Evolutionary conservation across 2,113 vertebrate species (phyloP).

Genomic region (Myodes glareolus): DNA sequence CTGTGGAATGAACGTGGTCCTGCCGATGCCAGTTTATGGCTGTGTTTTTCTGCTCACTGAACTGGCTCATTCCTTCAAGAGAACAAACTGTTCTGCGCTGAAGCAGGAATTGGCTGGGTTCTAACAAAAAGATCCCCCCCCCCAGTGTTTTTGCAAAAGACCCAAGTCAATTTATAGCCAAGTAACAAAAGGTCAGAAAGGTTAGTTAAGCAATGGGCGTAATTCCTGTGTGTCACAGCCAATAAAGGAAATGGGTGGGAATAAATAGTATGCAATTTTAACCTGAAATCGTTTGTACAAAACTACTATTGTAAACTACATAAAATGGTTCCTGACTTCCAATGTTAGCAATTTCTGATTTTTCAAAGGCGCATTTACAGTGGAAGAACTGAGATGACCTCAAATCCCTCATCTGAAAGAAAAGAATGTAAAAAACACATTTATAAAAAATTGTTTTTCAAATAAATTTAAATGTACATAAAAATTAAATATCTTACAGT

Average conservation of each 20-base stretch:
- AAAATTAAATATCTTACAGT: constrained; percentile 60
- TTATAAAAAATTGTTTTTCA: constrained; percentile 56
- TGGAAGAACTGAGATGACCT: constrained; percentile 69
- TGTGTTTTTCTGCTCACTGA: constrained; percentile 90
- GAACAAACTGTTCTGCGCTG: constrained; percentile 90
- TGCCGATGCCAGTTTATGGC: constrained; percentile 84
- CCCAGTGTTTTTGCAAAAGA: constrained; percentile 89
- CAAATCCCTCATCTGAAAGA: constrained; percentile 44
- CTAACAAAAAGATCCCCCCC: constrained; percentile 88
- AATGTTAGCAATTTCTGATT: constrained; percentile 66
- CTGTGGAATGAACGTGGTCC: constrained; percentile 60
- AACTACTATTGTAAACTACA: constrained; percentile 79
- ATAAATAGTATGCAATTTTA: constrained; percentile 81
- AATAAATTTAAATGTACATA: constrained; percentile 64
- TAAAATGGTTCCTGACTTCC: constrained; percentile 71
- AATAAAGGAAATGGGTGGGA: constrained; percentile 88
- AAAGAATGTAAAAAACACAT: constrained; percentile 62
- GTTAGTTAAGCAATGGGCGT: constrained; percentile 87
- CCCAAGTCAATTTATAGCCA: constrained; percentile 89
- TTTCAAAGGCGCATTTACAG: constrained; percentile 56
- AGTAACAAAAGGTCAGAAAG: constrained; percentile 91
- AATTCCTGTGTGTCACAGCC: constrained; percentile 89
- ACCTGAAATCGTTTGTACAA: constrained; percentile 78
- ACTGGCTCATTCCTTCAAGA: constrained; percentile 89
- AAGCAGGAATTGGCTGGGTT: constrained; percentile 89